Evolutionary conservation across 1,140 invertebrate species (phyloP).

Genomic region (Centruroides vittatus): DNA sequence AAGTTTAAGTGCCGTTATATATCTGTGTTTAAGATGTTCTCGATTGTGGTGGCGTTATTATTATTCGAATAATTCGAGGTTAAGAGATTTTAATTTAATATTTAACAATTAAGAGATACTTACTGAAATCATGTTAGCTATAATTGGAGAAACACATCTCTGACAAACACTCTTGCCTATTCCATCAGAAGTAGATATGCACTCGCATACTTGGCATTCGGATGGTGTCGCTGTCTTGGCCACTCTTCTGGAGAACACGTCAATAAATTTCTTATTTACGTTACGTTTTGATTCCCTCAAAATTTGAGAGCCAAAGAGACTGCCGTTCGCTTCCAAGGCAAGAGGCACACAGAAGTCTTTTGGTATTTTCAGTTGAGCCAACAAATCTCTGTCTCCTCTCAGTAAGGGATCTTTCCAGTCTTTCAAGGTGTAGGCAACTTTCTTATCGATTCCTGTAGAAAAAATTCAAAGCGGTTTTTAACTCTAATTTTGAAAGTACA

Average conservation of each 20-base stretch:
- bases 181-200: conserved; percentile 36
- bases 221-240: conserved; percentile 43
- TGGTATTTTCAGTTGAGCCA: conserved; percentile 53
- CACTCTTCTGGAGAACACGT: conserved; percentile 50
- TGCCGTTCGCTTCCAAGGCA: conserved; percentile 67
- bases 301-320: conserved; percentile 27
- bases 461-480: background rate
- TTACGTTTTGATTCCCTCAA: conserved; percentile 42
- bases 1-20: too few species aligned
- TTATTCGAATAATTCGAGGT: too few species aligned
- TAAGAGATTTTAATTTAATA: too few species aligned
- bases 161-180: conserved; percentile 29
- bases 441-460: conserved; percentile 47
- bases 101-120: background rate
- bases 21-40: too few species aligned
- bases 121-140: conserved; percentile 14
- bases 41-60: too few species aligned
- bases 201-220: conserved; percentile 47
- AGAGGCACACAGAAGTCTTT: conserved; percentile 60
- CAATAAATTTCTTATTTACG: conserved; percentile 46
- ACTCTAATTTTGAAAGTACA: background rate
- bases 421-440: conserved; percentile 57
- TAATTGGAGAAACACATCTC: conserved; percentile 19
- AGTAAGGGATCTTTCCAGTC: conserved; percentile 42
- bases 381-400: conserved; percentile 46